Conservation (phyloP, 2,797 vertebrate species). For the Scomberomorus guttatus region DNA sequence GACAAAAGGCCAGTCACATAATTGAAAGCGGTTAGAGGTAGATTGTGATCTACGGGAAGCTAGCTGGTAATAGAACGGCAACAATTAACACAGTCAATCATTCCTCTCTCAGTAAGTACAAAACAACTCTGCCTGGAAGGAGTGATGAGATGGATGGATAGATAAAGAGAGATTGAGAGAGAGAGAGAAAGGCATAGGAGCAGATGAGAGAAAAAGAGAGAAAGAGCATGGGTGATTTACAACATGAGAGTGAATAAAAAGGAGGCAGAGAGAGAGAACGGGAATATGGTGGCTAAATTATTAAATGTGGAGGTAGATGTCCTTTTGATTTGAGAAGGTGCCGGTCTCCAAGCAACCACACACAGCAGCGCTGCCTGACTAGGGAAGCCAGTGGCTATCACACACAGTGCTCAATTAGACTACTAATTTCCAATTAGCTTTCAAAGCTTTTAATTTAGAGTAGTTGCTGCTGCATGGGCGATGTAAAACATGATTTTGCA, state of each 20-base stretch:
- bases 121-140: conserved; percentile 41
- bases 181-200: conserved; percentile 9
- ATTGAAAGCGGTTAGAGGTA: conserved; percentile 61
- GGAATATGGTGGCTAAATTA: conserved; percentile 64
- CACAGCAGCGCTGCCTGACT: conserved; percentile 34
- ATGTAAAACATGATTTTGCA: conserved; percentile 20
- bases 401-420: conserved; percentile 38
- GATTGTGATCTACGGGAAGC: conserved; percentile 53
- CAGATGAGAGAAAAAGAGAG: conserved; percentile 20
- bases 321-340: conserved; percentile 67
- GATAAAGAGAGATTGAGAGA: conserved; percentile 2
- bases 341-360: conserved; percentile 72
- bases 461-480: conserved; percentile 23
- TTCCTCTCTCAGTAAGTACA: conserved; percentile 18
- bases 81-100: conserved; percentile 56
- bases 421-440: conserved; percentile 65
- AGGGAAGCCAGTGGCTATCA: conserved; percentile 35
- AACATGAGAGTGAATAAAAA: conserved; percentile 40
- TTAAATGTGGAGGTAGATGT: conserved; percentile 71
- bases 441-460: conserved; percentile 37
- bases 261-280: conserved; percentile 17
- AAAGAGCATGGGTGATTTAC: conserved; percentile 40
- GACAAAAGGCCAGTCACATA: conserved; percentile 38
- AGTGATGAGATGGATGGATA: not conserved
- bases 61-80: conserved; percentile 29